Conservation (phyloP, 2,888 invertebrate species). For the Eurois occulta region DNA sequence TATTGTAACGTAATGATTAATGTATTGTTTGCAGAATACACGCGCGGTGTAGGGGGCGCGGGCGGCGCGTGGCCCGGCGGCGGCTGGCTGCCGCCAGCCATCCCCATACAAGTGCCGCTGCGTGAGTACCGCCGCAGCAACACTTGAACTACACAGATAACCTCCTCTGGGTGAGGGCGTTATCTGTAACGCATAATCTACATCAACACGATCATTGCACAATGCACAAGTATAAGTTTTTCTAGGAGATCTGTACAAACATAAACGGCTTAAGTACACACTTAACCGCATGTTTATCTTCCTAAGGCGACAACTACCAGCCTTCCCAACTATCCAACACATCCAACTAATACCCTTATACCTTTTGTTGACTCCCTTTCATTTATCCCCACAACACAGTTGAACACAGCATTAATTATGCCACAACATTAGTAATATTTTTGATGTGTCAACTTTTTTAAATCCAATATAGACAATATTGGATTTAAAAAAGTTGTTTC, state of each 20-base stretch:
- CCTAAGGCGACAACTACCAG: background rate
- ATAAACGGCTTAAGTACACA: background rate
- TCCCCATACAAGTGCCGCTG: constrained; percentile 65
- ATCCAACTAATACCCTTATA: background rate
- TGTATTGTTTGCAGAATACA: constrained; percentile 64
- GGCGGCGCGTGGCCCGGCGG: constrained; percentile 30
- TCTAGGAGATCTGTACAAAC: background rate
- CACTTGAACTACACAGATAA: background rate
- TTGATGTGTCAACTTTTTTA: background rate
- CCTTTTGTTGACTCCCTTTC: background rate
- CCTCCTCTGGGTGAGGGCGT: background rate
- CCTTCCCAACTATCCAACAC: background rate
- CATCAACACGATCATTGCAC: background rate
- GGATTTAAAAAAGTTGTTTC: too few relatives aligned
- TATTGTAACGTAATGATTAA: background rate
- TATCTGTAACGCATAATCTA: background rate
- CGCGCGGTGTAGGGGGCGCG: constrained; percentile 50
- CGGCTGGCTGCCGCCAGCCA: constrained; percentile 67
- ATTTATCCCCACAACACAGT: background rate
- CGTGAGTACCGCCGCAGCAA: constrained; percentile 60
- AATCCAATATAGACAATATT: too few relatives aligned
- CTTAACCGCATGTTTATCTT: background rate
- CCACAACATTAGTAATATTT: too few relatives aligned
- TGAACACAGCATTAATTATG: background rate
- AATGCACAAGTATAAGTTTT: background rate